Base-by-base conservation (phyloP, 2,888 invertebrate genomes). In the Drosophila helvetica region DNA sequence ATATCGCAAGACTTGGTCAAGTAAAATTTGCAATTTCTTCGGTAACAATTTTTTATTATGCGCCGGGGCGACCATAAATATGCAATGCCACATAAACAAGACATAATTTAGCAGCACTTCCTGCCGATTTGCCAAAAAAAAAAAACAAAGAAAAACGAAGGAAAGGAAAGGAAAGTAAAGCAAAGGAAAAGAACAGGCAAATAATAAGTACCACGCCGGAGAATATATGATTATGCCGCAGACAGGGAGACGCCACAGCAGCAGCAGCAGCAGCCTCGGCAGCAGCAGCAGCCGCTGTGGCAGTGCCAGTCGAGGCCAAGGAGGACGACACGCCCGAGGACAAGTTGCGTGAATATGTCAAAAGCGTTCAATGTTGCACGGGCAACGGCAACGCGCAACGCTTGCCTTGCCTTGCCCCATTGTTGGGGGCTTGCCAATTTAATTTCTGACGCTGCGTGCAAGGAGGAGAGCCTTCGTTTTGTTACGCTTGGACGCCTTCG, bases 361-460 rank as follows among this genome's bases (percentile, higher is more conserved):
- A 80, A 89, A 80, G 78, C 77, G 83, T 82, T 88, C 88, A 85
- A 87, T 80, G 82, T 89, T 84, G 82, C 86, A 38, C 38, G 74
- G 55, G 79, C 84, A 77, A 55, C 54, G 30, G 22, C 22, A 22
- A 22, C 3, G 22, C 53, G 79, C 80, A 77, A 27, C 42, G 38
- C 50, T 30, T 46, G 55, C 50, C 42, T 42, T 52, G 18, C 55
- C 55, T 46, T 15, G 12, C 15, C 48, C 72, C 73, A 22, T 73
- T 78, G 77, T 90, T 91, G 91, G 90, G 84, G 77, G 66, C 65
- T 77, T 90, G 91, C 90, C 90, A 90, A 91, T 89, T 91, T 89
- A 89, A 91, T 90, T 89, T 86, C 83, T 79, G 77, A 81, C 78
- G 78, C 90, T 88, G 90, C 89, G 79, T 89, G 90, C 79, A 62